These are phyloP conservation scores for Drosophila antonietae DNA, from an alignment of 2,888 invertebrate genomes.

Conservation along the genomic window DNA sequence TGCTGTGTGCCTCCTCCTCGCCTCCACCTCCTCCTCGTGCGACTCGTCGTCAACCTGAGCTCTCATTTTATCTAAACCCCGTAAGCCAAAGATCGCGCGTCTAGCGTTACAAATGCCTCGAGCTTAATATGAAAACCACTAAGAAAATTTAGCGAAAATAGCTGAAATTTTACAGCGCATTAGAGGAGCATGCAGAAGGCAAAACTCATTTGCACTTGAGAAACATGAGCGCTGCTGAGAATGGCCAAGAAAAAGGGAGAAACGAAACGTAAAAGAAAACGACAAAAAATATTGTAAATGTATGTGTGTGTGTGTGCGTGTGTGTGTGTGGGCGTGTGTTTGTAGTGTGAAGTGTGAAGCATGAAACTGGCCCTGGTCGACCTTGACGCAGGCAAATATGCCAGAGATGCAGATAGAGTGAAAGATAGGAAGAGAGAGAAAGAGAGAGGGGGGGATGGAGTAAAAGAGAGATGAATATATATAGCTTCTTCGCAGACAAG, in stretches of 20 bases:
- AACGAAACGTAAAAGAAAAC: conserved; percentile 13
- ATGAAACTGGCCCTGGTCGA: conserved; percentile 41
- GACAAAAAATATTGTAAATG: conserved; percentile 22
- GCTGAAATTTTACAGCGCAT: conserved; percentile 59
- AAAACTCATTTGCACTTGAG: conserved; percentile 75
- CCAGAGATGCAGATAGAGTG: conserved; percentile 23
- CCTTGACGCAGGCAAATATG: conserved; percentile 58
- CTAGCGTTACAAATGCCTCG: conserved; percentile 62
- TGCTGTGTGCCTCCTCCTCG: background rate
- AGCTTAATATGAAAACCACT: conserved; percentile 76
- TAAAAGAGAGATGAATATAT: background rate
- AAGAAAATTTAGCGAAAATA: conserved; percentile 74
- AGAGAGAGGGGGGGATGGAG: background rate
- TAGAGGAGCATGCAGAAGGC: conserved; percentile 34
- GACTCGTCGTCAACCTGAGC: conserved; percentile 36
- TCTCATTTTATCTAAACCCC: conserved; percentile 29
- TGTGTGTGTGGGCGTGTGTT: conserved; percentile 14
- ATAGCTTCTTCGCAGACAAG: conserved; percentile 14
- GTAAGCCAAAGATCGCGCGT: conserved; percentile 57
- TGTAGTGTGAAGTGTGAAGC: conserved; percentile 8
- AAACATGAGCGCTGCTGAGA: conserved; percentile 51
- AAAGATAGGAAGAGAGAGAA: conserved; percentile 7
- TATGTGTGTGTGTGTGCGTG: conserved; percentile 20
- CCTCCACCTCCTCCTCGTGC: too few relatives aligned
- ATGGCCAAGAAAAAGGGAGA: conserved; percentile 19